phyloP scores from a whole-genome alignment of 2,113 vertebrate genomes.

The Menura novaehollandiae region DNA sequence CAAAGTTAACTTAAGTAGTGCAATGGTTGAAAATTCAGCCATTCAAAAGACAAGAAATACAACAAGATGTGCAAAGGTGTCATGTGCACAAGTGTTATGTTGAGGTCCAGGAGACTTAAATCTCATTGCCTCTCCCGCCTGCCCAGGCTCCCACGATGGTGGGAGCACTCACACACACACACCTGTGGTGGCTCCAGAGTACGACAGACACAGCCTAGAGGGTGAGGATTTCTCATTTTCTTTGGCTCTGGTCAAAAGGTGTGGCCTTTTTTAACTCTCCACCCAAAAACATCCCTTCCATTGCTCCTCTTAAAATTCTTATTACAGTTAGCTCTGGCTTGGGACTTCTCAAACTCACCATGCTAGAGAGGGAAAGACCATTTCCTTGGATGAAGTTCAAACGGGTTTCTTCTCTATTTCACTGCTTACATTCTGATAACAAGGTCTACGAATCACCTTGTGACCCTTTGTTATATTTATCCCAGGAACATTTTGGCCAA shows the following conservation, averaged over 20 bases:
- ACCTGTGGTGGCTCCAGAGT: background rate
- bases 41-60: background rate
- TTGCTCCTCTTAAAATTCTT: background rate
- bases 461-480: background rate
- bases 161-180: background rate
- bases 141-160: background rate
- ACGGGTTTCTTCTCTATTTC: background rate
- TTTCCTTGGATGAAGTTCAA: background rate
- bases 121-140: background rate
- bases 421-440: background rate
- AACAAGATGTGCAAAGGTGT: background rate
- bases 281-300: background rate
- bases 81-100: background rate
- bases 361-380: background rate
- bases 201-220: fast-evolving
- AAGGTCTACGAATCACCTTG: background rate
- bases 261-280: background rate
- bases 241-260: background rate
- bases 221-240: background rate
- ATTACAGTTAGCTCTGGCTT: background rate
- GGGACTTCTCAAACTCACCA: background rate
- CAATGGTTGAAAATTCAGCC: background rate
- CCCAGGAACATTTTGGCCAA: background rate
- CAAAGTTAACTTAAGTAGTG: background rate
- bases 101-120: background rate